Evolutionary conservation across 35 echinoderm and acorn worm species (phyloP).

Genomic region (Strongylocentrotus purpuratus): DNA sequence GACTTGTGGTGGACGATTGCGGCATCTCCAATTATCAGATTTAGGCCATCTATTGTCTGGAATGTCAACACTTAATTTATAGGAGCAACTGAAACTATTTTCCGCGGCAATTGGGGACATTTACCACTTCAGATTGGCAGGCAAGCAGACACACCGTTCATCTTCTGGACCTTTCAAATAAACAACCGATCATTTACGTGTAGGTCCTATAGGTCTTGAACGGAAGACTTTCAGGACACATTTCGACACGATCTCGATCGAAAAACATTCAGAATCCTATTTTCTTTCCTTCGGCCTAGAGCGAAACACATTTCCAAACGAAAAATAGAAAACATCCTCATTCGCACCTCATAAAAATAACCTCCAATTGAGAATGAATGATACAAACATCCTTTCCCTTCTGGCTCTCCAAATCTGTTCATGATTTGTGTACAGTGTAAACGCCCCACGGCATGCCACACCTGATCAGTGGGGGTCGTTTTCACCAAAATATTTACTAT

Average conservation of each 20-base stretch:
- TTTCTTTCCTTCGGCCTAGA: background rate
- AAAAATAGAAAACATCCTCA: background rate
- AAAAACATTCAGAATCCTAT: background rate
- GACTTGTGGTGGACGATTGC: no score
- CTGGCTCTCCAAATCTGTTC: background rate
- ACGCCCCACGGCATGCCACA: background rate
- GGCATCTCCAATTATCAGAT: no score
- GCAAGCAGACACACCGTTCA: no score
- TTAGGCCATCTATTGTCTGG: no score
- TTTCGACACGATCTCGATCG: background rate
- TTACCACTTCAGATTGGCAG: no score
- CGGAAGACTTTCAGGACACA: background rate
- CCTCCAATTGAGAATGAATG: background rate
- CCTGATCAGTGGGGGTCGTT: background rate
- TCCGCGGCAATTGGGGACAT: no score
- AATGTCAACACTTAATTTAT: no score
- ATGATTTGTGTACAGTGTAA: background rate
- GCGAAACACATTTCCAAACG: background rate
- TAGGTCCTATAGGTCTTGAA: no score
- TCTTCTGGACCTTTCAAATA: no score
- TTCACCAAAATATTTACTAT: conserved; percentile 21
- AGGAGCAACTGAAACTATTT: no score
- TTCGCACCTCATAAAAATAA: background rate
- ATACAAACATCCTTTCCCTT: background rate
- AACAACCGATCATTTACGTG: no score